These are phyloP conservation scores for Spodoptera picta DNA, from an alignment of 2,888 invertebrate genomes.

Conservation along the genomic window DNA sequence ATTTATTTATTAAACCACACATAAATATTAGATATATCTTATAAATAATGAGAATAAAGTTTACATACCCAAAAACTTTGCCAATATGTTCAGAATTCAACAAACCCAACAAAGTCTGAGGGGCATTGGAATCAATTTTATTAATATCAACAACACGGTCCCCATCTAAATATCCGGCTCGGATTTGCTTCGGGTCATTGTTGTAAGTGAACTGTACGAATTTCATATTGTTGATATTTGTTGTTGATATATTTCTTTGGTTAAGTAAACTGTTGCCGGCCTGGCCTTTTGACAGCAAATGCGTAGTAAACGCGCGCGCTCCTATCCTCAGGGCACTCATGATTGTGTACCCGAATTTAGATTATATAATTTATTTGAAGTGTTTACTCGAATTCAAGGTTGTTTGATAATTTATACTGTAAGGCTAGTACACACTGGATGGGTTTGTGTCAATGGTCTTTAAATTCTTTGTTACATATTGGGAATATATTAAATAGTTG, in stretches of 20 bases:
- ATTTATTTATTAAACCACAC: too few species aligned
- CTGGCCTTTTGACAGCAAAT: constrained; percentile 54
- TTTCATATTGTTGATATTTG: constrained; percentile 87
- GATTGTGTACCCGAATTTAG: constrained; percentile 13
- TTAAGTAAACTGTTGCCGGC: constrained; percentile 47
- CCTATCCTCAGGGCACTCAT: constrained; percentile 65
- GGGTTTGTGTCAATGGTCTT: not conserved
- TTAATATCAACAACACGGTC: constrained; percentile 91
- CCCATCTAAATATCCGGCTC: constrained; percentile 91
- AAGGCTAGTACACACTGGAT: constrained; percentile 22
- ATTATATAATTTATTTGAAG: constrained; percentile 55
- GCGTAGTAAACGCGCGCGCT: constrained; percentile 63
- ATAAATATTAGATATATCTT: not conserved
- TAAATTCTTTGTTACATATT: too few species aligned
- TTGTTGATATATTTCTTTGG: constrained; percentile 66
- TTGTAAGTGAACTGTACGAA: constrained; percentile 91
- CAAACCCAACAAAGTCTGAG: constrained; percentile 81
- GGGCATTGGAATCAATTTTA: constrained; percentile 83
- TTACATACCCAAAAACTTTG: constrained; percentile 75
- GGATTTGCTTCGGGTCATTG: constrained; percentile 88
- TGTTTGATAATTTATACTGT: constrained; percentile 7
- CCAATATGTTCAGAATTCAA: constrained; percentile 74
- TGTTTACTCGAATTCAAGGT: constrained; percentile 52
- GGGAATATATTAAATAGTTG: too few species aligned
- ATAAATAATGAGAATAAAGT: not conserved